A percentile compares a stretch with the other conserved stretches of the same genome.
Evolutionary conservation across 2,888 invertebrate genomes (phyloP).

Genomic region (Gnatocerus cornutus): DNA sequence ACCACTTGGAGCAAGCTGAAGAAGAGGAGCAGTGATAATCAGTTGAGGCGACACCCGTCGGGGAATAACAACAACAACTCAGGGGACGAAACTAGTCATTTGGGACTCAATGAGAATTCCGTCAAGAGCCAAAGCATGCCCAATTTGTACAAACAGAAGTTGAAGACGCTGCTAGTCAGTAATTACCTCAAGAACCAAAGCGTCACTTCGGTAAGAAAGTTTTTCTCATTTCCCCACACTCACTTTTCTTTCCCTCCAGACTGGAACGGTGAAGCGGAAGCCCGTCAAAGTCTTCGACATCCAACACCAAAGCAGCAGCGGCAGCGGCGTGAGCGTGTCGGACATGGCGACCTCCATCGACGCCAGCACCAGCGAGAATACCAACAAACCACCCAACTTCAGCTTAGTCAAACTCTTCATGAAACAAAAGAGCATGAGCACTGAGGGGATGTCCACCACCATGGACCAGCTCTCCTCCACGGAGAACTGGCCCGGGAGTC

Average conservation of each 20-base stretch:
- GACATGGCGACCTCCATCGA: slow-evolving; percentile 71
- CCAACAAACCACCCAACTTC: slow-evolving; percentile 76
- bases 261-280: slow-evolving; percentile 64
- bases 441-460: slow-evolving; percentile 79
- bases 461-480: slow-evolving; percentile 85
- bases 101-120: slow-evolving; percentile 75
- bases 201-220: slow-evolving; percentile 83
- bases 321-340: slow-evolving; percentile 63
- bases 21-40: slow-evolving; percentile 77
- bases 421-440: slow-evolving; percentile 90
- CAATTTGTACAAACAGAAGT: slow-evolving; percentile 77
- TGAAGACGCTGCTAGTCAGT: slow-evolving; percentile 67
- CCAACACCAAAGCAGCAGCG: slow-evolving; percentile 69
- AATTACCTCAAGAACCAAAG: slow-evolving; percentile 72
- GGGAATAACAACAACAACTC: slow-evolving; percentile 76
- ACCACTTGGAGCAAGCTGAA: slow-evolving; percentile 93
- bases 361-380: slow-evolving; percentile 63
- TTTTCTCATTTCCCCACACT: too few species aligned
- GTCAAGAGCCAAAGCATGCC: slow-evolving; percentile 86
- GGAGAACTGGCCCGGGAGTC: slow-evolving; percentile 84
- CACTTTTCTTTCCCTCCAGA: slow-evolving; percentile 54
- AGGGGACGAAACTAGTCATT: slow-evolving; percentile 74
- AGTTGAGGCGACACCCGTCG: slow-evolving; percentile 83
- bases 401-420: slow-evolving; percentile 91
- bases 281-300: slow-evolving; percentile 71